phyloP scores from a whole-genome alignment of 2,888 invertebrate species.

The Mythimna loreyi region DNA sequence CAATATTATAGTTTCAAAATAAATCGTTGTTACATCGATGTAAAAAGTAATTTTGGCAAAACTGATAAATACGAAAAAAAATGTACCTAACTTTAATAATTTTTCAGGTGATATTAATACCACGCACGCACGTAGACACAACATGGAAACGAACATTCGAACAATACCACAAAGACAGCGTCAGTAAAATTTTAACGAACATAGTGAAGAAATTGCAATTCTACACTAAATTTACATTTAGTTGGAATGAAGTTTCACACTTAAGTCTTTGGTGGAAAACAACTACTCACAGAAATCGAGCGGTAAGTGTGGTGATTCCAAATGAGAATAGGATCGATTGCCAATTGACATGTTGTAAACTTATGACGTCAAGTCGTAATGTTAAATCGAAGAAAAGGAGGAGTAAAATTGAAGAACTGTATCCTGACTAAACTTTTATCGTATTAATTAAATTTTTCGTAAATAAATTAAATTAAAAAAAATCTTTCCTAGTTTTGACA shows the following conservation, averaged over 20 bases:
- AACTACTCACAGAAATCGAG: conserved; percentile 76
- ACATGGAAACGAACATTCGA: conserved; percentile 83
- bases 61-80: neutral
- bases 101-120: conserved; percentile 82
- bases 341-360: no score
- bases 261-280: conserved; percentile 84
- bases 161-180: conserved; percentile 78
- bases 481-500: no score
- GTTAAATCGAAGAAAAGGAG: no score
- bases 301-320: conserved; percentile 74
- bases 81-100: conserved; percentile 2
- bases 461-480: no score
- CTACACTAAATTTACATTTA: conserved; percentile 82
- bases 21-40: no score
- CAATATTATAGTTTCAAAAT: no score
- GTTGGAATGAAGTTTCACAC: conserved; percentile 87
- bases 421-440: no score
- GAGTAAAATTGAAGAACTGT: no score
- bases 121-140: conserved; percentile 79
- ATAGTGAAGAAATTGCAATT: conserved; percentile 85
- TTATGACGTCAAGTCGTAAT: no score
- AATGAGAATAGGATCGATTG: no score
- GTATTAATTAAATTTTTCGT: no score
- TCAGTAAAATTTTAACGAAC: conserved; percentile 79
- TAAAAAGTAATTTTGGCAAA: no score